Base-by-base conservation (phyloP, 2,888 invertebrate species). In the Nipponacmea schrenckii region DNA sequence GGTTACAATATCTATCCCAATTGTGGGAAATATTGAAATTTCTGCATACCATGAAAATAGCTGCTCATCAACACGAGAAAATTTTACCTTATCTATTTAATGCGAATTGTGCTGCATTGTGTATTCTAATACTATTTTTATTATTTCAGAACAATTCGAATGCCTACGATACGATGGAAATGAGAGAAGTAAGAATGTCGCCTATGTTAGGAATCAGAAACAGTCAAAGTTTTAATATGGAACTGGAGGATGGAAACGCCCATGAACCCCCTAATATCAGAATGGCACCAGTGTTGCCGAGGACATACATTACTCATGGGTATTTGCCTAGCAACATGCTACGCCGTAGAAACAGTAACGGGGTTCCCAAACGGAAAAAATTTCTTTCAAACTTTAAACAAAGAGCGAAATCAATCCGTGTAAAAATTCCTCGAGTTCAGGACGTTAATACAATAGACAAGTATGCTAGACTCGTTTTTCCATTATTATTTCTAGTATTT, bases 381-480 rank as follows among this genome's bases (percentile, higher is more conserved):
- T 71, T 86, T 24, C 69, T 86, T 50, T 82, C 82, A 8, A 81
- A 80, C 68, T 79, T 86, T 48, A 83, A 81, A 73, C 82, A 84
- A 64, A 83, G 81, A 74, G 85, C 86, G 15, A 85, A 84, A 78
- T 81, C 80, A 65, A 80, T 85, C 56, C 81, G 83, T 72, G 80
- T 83, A 39, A 84, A 83, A 74, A 83, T 88, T 10, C 88, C 87
- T 0, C 76, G 81, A 20, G 86, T 98, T 81, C 94, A 96, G 84
- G 97, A 98, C 90, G 97, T 98, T 75, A 98, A 98, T 89, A 93
- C 97, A 80, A 98, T 98, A 86, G 98, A 98, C 90, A 97, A 97
- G 85, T 97, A 97, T 89, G 97, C 97, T 48, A 92, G 98, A 81
- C 93, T 98, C 84, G 92, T 97, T 77, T 98, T 98, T 89, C 98